A percentile compares a stretch with the other conserved stretches of the same genome.
phyloP scores from a whole-genome alignment of 2,797 vertebrate genomes.

The Myotis planiceps region DNA sequence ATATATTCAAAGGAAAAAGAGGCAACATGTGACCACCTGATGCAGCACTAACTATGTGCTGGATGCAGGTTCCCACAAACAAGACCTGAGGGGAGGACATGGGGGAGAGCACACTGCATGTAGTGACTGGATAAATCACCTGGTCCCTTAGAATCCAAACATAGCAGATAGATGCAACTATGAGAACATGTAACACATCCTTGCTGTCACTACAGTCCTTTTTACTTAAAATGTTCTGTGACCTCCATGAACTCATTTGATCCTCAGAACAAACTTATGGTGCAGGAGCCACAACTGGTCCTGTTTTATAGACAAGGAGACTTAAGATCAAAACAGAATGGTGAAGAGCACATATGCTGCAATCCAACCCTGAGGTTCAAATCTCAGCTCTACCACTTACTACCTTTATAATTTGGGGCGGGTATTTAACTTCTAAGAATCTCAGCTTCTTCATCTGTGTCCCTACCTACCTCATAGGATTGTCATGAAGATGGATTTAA shows the following conservation, averaged over 20 bases:
- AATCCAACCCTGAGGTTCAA: neutral
- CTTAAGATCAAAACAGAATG: neutral
- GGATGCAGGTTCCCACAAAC: neutral
- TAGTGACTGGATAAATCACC: neutral
- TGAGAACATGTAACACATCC: neutral
- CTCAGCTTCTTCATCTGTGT: neutral
- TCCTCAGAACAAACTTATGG: neutral
- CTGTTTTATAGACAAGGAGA: neutral
- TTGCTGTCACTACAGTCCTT: neutral
- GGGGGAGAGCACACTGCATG: fast-evolving
- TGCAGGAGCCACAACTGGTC: neutral
- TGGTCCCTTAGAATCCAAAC: conserved; percentile 7
- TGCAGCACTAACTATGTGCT: neutral
- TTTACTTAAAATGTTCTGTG: neutral
- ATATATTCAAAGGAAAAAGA: neutral
- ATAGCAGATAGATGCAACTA: neutral
- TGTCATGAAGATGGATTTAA: neutral
- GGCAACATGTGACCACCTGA: neutral
- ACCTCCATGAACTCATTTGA: neutral
- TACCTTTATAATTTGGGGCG: neutral
- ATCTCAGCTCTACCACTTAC: neutral
- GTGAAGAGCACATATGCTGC: neutral
- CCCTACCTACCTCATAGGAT: neutral
- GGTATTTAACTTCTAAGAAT: neutral
- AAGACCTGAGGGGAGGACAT: neutral